A percentile compares a stretch with the other conserved stretches of the same genome.
phyloP scores from a whole-genome alignment of 1,140 invertebrate genomes.

The Phthorimaea operculella region DNA sequence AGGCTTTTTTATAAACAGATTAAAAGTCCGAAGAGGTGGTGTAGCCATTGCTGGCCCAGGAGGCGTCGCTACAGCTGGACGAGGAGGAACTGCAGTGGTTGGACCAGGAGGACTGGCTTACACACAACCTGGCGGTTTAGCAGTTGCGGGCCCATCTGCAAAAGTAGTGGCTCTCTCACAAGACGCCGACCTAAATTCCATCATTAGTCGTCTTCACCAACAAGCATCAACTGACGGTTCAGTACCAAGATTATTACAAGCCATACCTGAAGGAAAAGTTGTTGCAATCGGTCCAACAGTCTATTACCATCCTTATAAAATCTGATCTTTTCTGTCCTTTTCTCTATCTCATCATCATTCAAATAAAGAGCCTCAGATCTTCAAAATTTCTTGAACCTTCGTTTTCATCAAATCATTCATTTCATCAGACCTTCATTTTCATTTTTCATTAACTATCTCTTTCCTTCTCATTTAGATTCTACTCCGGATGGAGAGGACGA shows the following conservation, averaged over 20 bases:
- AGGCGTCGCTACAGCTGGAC: slow-evolving; percentile 77
- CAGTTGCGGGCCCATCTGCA: slow-evolving; percentile 76
- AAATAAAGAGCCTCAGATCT: background rate
- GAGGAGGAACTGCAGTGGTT: slow-evolving; percentile 78
- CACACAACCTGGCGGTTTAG: slow-evolving; percentile 74
- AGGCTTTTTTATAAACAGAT: slow-evolving; percentile 73
- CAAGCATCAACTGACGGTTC: slow-evolving; percentile 38
- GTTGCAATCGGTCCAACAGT: slow-evolving; percentile 76
- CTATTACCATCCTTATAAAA: slow-evolving; percentile 70
- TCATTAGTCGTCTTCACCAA: slow-evolving; percentile 37
- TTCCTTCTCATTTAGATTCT: slow-evolving; percentile 47
- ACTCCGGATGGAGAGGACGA: slow-evolving; percentile 20
- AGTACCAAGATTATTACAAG: slow-evolving; percentile 39
- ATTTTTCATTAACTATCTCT: slow-evolving; percentile 28
- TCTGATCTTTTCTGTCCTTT: slow-evolving; percentile 12
- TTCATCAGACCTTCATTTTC: slow-evolving; percentile 12
- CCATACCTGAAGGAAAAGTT: slow-evolving; percentile 69
- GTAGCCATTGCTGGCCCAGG: slow-evolving; percentile 80
- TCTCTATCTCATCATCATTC: background rate
- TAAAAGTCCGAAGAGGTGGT: slow-evolving; percentile 75
- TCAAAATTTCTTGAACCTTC: background rate
- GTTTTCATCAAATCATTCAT: background rate
- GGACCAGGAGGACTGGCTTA: slow-evolving; percentile 78
- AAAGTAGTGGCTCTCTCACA: slow-evolving; percentile 72
- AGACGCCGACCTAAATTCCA: slow-evolving; percentile 63